Evolutionary conservation across 35 echinoderm and acorn worm species (phyloP).

Genomic region (Amphiura filiformis): DNA sequence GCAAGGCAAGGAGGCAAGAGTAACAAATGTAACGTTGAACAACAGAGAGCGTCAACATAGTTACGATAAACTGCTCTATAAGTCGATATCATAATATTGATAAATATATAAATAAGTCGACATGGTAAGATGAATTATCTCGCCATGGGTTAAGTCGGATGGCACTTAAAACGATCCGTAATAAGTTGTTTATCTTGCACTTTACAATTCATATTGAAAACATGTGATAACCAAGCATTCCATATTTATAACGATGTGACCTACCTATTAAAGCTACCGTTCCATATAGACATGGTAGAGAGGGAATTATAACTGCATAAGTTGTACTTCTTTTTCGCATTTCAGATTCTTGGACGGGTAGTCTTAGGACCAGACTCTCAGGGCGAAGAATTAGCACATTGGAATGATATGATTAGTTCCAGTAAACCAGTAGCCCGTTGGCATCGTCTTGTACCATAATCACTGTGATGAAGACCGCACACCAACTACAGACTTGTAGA

Average conservation of each 20-base stretch:
- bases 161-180: too few species aligned
- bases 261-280: not conserved
- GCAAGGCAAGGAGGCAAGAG: too few species aligned
- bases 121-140: too few species aligned
- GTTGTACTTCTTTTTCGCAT: conserved; percentile 31
- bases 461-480: too few species aligned
- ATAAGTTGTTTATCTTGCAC: not conserved
- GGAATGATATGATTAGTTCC: conserved; percentile 95
- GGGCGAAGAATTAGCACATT: conserved; percentile 94
- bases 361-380: conserved; percentile 79
- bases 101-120: too few species aligned
- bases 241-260: not conserved
- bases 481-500: too few species aligned
- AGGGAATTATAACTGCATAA: not conserved
- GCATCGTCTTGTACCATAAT: conserved; percentile 72
- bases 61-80: too few species aligned
- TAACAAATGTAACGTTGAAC: too few species aligned
- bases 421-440: conserved; percentile 92
- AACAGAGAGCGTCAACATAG: too few species aligned
- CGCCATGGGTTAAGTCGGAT: too few species aligned
- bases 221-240: not conserved
- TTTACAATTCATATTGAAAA: not conserved
- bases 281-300: too few species aligned
- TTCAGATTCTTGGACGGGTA: conserved; percentile 65
- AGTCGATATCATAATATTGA: too few species aligned